Conservation (phyloP, 2,113 vertebrate species). For the Tragelaphus strepsiceros region DNA sequence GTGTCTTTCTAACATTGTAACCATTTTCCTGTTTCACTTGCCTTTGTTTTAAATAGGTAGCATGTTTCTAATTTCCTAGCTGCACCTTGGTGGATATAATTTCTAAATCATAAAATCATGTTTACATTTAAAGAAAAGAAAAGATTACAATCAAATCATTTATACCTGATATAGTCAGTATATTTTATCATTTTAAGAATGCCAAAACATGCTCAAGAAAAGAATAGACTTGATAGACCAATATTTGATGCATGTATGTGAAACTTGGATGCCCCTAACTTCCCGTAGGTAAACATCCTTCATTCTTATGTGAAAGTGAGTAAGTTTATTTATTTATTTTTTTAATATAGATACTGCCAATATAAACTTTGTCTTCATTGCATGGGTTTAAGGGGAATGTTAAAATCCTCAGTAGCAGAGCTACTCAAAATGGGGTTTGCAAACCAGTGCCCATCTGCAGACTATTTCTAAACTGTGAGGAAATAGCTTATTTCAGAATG, state of each 20-base stretch:
- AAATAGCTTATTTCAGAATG: not conserved
- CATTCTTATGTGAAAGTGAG: not conserved
- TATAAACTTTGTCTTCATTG: not conserved
- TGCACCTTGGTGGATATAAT: not conserved
- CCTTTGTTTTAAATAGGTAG: not conserved
- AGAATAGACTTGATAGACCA: not conserved
- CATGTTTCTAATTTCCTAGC: not conserved
- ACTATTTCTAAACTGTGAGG: not conserved
- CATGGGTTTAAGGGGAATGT: not conserved
- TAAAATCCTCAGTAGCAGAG: not conserved
- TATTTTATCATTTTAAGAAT: not conserved
- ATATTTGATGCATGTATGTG: not conserved
- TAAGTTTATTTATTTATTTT: not conserved
- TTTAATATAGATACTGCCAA: not conserved
- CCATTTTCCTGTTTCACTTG: not conserved
- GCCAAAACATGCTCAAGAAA: not conserved
- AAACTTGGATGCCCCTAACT: not conserved
- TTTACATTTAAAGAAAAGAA: not conserved
- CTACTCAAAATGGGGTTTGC: not conserved
- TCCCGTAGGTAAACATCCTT: not conserved
- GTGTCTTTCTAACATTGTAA: not conserved
- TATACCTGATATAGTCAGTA: not conserved
- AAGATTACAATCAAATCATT: not conserved
- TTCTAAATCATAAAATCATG: constrained; percentile 3
- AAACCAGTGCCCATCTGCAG: not conserved